Conservation (phyloP, 2,113 vertebrate genomes). For the Clupea harengus region DNA sequence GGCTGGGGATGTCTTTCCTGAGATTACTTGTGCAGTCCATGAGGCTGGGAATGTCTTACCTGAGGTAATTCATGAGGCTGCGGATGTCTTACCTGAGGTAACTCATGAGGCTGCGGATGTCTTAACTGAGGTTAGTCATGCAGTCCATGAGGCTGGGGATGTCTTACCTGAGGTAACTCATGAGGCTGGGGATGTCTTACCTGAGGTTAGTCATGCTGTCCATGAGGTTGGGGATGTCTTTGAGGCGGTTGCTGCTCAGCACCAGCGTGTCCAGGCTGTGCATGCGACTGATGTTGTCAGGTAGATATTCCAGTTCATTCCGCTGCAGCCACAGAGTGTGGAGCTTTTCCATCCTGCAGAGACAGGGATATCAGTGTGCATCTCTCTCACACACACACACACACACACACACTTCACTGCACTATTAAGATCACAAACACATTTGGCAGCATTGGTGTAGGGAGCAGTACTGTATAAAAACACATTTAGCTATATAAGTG, state of each 20-base stretch:
- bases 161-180: background rate
- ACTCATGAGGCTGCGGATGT: background rate
- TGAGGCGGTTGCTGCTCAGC: constrained; percentile 84
- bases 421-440: background rate
- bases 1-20: background rate
- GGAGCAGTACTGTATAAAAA: too few species aligned
- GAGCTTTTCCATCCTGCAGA: constrained; percentile 83
- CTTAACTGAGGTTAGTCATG: background rate
- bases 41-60: constrained; percentile 67
- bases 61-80: background rate
- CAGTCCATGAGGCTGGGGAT: constrained; percentile 67
- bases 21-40: too few species aligned
- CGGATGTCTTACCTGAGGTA: background rate
- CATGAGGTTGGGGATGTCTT: constrained; percentile 84
- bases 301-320: constrained; percentile 81
- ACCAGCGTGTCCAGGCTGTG: constrained; percentile 85
- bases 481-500: too few species aligned
- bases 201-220: constrained; percentile 83
- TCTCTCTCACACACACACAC: background rate
- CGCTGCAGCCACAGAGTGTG: constrained; percentile 94
- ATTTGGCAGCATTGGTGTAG: too few species aligned
- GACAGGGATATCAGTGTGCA: background rate
- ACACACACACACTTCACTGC: background rate
- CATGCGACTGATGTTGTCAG: constrained; percentile 83
- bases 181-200: constrained; percentile 56